These are phyloP conservation scores for Acipenser ruthenus DNA, from an alignment of 2,797 vertebrate species.

Conservation along the genomic window DNA sequence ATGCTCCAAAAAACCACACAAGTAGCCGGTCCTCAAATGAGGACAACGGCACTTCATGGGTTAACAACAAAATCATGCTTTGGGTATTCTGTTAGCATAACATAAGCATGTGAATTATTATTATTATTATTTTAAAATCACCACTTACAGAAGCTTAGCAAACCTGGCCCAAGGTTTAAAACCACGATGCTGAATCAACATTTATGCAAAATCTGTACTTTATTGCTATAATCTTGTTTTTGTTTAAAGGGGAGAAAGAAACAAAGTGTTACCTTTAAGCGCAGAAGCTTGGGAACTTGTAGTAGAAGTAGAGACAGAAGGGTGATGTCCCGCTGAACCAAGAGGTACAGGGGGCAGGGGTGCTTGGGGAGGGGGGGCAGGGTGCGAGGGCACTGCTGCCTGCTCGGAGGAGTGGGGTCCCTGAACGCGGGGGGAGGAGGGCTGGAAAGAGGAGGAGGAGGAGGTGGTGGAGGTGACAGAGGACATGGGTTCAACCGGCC, in stretches of 20 bases:
- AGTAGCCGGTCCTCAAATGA: too few relatives aligned
- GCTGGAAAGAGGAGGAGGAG: constrained; percentile 27
- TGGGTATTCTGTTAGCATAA: too few relatives aligned
- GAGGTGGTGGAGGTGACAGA: constrained; percentile 53
- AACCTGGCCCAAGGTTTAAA: too few relatives aligned
- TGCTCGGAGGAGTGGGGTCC: constrained; percentile 23
- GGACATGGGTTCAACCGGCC: constrained; percentile 61
- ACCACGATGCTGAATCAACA: not conserved
- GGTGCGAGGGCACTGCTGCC: constrained; percentile 26
- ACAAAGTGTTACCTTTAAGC: constrained; percentile 62
- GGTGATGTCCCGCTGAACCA: constrained; percentile 62
- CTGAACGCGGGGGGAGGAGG: too few relatives aligned
- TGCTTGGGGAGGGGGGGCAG: constrained; percentile 50
- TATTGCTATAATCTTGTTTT: not conserved
- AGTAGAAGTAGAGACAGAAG: constrained; percentile 66
- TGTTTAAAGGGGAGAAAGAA: not conserved
- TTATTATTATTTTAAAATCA: too few relatives aligned
- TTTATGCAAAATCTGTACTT: not conserved
- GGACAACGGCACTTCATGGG: too few relatives aligned
- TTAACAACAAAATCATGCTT: too few relatives aligned
- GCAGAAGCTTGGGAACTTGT: constrained; percentile 63
- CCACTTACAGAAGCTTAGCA: too few relatives aligned
- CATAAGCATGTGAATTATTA: too few relatives aligned
- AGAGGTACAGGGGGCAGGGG: constrained; percentile 69
- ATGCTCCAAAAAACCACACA: too few relatives aligned